phyloP scores from a whole-genome alignment of 2,797 vertebrate species.

The Cossypha niveicapilla region DNA sequence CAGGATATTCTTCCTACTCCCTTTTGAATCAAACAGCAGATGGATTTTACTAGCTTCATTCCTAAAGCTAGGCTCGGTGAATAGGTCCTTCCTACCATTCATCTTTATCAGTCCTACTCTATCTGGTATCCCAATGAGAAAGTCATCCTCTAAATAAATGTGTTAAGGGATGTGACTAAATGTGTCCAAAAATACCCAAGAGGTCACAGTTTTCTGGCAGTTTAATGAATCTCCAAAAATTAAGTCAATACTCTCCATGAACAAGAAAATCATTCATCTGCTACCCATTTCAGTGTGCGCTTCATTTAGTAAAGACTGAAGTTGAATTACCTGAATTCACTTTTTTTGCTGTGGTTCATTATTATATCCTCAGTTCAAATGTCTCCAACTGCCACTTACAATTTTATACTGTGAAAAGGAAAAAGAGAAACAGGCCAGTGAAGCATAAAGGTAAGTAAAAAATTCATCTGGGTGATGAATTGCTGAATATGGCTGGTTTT shows the following conservation, averaged over 20 bases:
- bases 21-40: not conserved
- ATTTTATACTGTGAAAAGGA: slow-evolving; percentile 71
- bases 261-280: slow-evolving; percentile 12
- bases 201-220: slow-evolving; percentile 19
- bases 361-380: slow-evolving; percentile 62
- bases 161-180: not conserved
- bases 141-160: not conserved
- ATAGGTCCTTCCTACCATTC: not conserved
- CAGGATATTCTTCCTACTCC: not conserved
- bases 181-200: slow-evolving; percentile 1
- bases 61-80: not conserved
- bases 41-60: not conserved
- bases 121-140: not conserved
- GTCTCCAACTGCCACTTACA: slow-evolving; percentile 57
- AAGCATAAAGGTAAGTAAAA: slow-evolving; percentile 60
- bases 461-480: slow-evolving; percentile 52
- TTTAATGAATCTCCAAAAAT: slow-evolving; percentile 49
- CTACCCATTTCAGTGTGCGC: slow-evolving; percentile 30
- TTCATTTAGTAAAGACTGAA: slow-evolving; percentile 40
- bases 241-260: slow-evolving; percentile 29
- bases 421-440: slow-evolving; percentile 60
- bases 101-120: not conserved
- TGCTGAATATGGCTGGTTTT: slow-evolving; percentile 48
- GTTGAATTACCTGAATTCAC: slow-evolving; percentile 35
- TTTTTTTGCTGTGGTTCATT: slow-evolving; percentile 62